These are phyloP conservation scores for Pelodytes ibericus DNA, from an alignment of 2,797 vertebrate species.

Conservation along the genomic window DNA sequence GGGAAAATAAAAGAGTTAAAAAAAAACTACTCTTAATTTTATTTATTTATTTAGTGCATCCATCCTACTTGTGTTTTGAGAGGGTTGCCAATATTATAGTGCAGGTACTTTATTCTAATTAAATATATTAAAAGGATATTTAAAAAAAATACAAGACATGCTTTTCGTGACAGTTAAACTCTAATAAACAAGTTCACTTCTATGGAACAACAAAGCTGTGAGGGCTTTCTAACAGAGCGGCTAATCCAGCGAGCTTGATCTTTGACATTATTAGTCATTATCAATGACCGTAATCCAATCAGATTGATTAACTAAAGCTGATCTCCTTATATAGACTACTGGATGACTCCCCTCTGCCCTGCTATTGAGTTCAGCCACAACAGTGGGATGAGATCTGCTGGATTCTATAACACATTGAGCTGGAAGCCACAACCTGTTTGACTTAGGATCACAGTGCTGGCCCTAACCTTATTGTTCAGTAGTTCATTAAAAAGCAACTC, in stretches of 20 bases:
- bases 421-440: constrained; percentile 77
- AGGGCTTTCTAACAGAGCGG: constrained; percentile 79
- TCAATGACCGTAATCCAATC: constrained; percentile 97
- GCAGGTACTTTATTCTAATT: no score
- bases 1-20: no score
- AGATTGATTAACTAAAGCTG: constrained; percentile 92
- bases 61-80: no score
- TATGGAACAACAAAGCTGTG: constrained; percentile 61
- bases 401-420: constrained; percentile 86
- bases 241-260: constrained; percentile 90
- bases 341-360: constrained; percentile 75
- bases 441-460: constrained; percentile 79
- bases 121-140: no score
- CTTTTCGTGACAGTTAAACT: constrained; percentile 62
- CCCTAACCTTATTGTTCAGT: constrained; percentile 77
- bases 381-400: constrained; percentile 72
- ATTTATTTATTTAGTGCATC: no score
- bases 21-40: no score
- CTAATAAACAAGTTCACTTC: constrained; percentile 66
- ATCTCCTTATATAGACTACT: constrained; percentile 61
- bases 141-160: neutral
- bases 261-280: constrained; percentile 94
- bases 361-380: constrained; percentile 72
- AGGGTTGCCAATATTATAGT: no score
- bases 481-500: constrained; percentile 86